Evolutionary conservation across 30 jellyfish, hydroid and myxozoan species (phyloP), one percentile per base, ranked within the genome.

Genomic region (Calvadosia cruxmelitensis): DNA sequence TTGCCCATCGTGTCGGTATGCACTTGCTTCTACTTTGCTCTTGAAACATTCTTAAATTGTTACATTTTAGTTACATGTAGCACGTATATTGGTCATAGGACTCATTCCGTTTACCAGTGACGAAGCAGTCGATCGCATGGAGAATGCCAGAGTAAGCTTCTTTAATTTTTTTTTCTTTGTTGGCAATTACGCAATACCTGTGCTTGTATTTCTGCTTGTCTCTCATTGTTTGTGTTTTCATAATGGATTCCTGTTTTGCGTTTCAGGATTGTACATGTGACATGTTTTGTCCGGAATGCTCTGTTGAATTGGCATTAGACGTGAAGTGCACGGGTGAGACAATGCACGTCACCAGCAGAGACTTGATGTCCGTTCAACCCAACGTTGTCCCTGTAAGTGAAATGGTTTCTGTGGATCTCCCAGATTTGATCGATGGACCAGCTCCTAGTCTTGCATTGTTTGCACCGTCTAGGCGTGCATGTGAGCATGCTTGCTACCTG

Each of bases 221-320:
- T 53, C 24, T 20, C 26, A 3, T 53, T 53, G 24, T 2, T 20
- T 36, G 48, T 27, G 3, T 63, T 34, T 1, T 72, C 24, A 23
- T 72, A 7, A 30, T 3, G 31, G 31, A 27, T 24, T 29, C 0
- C 20, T 16, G 0, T 27, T 30, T 26, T 13, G 1, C 27, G 16
- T 24, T 25, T 20, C 57, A 86, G 80, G 95, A 91, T 42, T 91
- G 99, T 63, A 82, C 99, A 2, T 91, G 99, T 68, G 79, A 63
- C 29, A 94, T 79, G 49, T 91, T 91, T 62, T 91, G 99, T 62
- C 83, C 93, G 23, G 99, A 91, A 33, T 91, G 99, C 53, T 91
- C 99, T 30, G 99, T 91, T 0, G 94, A 91, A 52, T 82, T 91
- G 42, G 82, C 99, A 1, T 52, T 91, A 48, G 99, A 91, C 32